These are phyloP conservation scores for Minunthozetes semirufus DNA, from an alignment of 2,888 invertebrate genomes.

Conservation along the genomic window DNA sequence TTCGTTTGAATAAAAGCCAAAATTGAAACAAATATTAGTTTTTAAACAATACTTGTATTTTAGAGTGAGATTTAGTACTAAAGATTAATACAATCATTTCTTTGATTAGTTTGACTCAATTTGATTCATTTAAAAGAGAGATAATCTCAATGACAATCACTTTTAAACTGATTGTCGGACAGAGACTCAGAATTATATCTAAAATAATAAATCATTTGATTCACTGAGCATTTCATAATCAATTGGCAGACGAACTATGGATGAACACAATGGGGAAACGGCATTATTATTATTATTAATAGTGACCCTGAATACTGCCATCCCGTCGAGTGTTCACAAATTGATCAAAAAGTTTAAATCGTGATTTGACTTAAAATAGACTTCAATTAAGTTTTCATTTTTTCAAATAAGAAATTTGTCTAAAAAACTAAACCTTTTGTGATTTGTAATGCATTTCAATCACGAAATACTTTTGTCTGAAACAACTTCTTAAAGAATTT, in stretches of 20 bases:
- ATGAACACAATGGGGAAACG: constrained; percentile 27
- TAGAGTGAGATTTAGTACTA: background rate
- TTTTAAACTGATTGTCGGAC: too few species aligned
- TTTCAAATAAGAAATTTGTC: constrained; percentile 5
- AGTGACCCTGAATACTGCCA: constrained; percentile 17
- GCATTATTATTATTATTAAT: background rate
- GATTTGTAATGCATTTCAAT: background rate
- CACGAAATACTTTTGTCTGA: background rate
- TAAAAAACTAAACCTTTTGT: background rate
- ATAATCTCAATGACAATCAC: constrained; percentile 14
- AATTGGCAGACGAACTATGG: background rate
- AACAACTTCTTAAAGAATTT: background rate
- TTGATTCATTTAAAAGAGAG: too few species aligned
- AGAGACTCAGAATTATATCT: background rate
- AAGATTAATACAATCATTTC: too few species aligned
- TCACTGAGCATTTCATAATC: constrained; percentile 4
- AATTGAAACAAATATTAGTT: constrained; percentile 5
- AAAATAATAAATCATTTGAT: background rate
- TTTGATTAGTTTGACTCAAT: too few species aligned
- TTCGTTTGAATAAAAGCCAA: background rate
- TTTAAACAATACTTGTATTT: background rate
- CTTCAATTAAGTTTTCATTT: background rate
- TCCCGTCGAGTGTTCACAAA: constrained; percentile 8
- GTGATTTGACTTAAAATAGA: constrained; percentile 10
- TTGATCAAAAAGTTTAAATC: constrained; percentile 20